Base-by-base conservation (phyloP, 2,888 invertebrate species). In the Epinotia bilunana region DNA sequence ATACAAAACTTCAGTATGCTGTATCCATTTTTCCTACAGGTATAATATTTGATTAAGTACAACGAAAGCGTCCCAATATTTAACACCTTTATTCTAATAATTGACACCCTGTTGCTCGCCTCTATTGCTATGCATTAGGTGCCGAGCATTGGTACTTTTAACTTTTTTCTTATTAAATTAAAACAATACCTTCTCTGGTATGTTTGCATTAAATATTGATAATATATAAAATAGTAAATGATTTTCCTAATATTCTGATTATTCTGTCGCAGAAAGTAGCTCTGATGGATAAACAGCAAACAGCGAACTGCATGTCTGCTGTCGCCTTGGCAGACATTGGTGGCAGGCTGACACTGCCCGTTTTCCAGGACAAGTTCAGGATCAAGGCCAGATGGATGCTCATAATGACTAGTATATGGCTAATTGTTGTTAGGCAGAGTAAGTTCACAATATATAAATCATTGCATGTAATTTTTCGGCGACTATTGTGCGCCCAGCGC, bases 1-100 rank as follows among this genome's bases (percentile, higher is more conserved):
- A 95, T 96, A 65, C 95, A 96, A 73, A 96, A 96, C 83, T 97
- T 96, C 83, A 96, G 96, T 76, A 95, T 97, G 94, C 89, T 97
- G 55, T 96, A 95, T 80, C 97, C 97, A 7, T 95, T 95, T 81
- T 96, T 96, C 83, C 90, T 97, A 53, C 95, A 95, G 90, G 95
- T 95, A 89, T 60, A 33, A 16, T 18, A 49, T 61, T 55, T 43
- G 7, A 39, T 39, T 39, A 39, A 39, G 39, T 39, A 39, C 39
- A 39, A 39, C 9, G 39, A 7, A 33, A 33, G 33, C 33, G 6
- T 39, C 39, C 39, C 39, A 39, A 39, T 39, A 9, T 39, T 39
- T 39, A 1, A 39, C 39, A 39, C 9, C 9, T 39, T 13, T 39
- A 6, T n/a, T 53, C 6, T 53, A 53, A 53, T 1, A 5, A 16